phyloP scores from a whole-genome alignment of 2,113 vertebrate genomes.

The Origma solitaria region DNA sequence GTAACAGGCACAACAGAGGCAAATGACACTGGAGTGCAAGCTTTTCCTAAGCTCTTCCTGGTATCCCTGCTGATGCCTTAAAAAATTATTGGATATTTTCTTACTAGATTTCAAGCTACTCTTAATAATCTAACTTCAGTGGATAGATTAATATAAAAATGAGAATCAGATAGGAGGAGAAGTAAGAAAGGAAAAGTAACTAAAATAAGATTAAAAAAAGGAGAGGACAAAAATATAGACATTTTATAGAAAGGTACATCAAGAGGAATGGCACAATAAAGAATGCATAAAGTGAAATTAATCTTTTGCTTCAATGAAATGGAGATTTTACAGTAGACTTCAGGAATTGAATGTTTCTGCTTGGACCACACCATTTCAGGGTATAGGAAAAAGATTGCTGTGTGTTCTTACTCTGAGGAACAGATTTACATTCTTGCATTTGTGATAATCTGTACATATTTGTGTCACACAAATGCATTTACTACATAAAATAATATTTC shows the following conservation, averaged over 20 bases:
- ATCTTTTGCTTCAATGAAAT: background rate
- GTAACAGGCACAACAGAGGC: background rate
- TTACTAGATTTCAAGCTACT: background rate
- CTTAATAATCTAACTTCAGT: background rate
- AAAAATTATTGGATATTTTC: background rate
- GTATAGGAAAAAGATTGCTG: background rate
- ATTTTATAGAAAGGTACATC: background rate
- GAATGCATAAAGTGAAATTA: background rate
- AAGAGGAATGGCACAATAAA: background rate
- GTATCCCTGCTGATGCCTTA: background rate
- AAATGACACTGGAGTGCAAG: background rate
- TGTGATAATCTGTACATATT: background rate
- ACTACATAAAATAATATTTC: background rate
- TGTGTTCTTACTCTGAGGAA: background rate
- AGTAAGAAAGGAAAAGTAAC: background rate
- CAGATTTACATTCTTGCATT: background rate
- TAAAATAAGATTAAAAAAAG: background rate
- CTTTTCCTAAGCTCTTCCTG: background rate
- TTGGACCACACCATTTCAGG: accelerated
- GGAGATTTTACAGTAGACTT: background rate
- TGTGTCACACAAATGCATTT: background rate
- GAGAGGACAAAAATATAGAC: background rate
- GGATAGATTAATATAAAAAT: background rate
- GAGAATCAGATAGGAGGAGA: background rate
- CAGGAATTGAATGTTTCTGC: background rate